phyloP scores from a whole-genome alignment of 2,797 vertebrate species.

The Gallinago solitaria region DNA sequence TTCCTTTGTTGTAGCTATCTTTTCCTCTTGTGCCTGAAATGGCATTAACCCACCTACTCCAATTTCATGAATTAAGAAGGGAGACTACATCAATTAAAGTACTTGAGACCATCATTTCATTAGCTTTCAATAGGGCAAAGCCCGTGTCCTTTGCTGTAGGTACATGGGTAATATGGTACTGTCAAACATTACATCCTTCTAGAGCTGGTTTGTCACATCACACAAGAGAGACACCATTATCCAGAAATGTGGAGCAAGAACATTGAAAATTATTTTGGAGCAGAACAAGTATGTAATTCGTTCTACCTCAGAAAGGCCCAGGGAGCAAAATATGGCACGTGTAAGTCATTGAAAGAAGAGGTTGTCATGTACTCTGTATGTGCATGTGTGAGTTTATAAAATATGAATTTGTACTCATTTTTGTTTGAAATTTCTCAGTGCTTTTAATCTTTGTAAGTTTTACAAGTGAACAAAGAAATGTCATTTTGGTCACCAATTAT shows the following conservation, averaged over 20 bases:
- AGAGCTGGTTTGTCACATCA: background rate
- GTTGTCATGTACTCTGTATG: background rate
- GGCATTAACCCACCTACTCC: slow-evolving; percentile 44
- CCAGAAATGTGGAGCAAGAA: background rate
- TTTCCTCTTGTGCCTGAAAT: background rate
- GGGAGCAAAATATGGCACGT: background rate
- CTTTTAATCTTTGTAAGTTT: slow-evolving; percentile 5
- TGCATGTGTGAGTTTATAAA: background rate
- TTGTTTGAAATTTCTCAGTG: background rate
- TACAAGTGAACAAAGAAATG: background rate
- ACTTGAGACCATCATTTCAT: slow-evolving; percentile 32
- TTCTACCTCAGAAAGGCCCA: background rate
- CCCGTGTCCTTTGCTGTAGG: background rate
- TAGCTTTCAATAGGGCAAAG: background rate
- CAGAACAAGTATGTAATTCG: background rate
- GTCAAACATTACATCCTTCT: background rate
- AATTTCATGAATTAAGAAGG: slow-evolving; percentile 50
- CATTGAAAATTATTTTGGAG: background rate
- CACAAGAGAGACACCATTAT: background rate
- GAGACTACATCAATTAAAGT: slow-evolving; percentile 39
- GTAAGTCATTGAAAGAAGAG: background rate
- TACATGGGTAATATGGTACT: background rate
- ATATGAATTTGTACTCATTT: background rate
- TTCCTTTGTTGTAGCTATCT: background rate
- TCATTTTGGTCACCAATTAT: background rate